Conservation (phyloP, 1,140 invertebrate species). For the Dufourea novaeangliae region DNA sequence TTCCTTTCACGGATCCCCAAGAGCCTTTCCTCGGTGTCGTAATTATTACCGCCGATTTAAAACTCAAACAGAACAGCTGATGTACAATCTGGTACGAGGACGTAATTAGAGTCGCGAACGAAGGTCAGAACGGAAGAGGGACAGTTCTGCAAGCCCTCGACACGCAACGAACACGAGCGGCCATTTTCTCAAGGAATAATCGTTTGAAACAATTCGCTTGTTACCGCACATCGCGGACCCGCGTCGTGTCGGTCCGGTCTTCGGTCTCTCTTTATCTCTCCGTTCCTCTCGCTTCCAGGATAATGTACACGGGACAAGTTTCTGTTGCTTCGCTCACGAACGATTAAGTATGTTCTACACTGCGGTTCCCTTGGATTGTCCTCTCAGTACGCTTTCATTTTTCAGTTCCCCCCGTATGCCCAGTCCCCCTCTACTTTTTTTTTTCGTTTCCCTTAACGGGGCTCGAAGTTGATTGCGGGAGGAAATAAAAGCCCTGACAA, state of each 20-base stretch:
- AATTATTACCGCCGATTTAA: conserved; percentile 3
- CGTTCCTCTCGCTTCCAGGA: not conserved
- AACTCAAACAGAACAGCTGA: not conserved
- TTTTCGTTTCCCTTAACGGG: conserved; percentile 53
- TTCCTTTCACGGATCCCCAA: conserved; percentile 6
- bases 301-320: conserved; percentile 51
- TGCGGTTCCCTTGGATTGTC: conserved; percentile 28
- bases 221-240: not conserved
- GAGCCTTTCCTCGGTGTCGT: too few relatives aligned
- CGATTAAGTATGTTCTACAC: conserved; percentile 60
- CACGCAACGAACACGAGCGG: conserved; percentile 19
- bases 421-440: conserved; percentile 1
- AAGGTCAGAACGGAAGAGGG: conserved; percentile 18
- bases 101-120: conserved; percentile 28
- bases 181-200: conserved; percentile 40
- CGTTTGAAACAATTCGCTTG: conserved; percentile 42
- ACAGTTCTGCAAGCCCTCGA: conserved; percentile 19
- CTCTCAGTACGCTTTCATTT: conserved; percentile 51
- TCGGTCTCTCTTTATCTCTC: too few relatives aligned
- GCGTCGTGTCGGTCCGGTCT: not conserved
- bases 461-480: conserved; percentile 41
- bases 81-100: too few relatives aligned
- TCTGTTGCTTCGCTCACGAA: conserved; percentile 49
- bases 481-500: conserved; percentile 31
- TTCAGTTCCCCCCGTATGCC: not conserved